Base-by-base conservation (phyloP, 2,113 vertebrate species). In the Myiopsitta monachus region DNA sequence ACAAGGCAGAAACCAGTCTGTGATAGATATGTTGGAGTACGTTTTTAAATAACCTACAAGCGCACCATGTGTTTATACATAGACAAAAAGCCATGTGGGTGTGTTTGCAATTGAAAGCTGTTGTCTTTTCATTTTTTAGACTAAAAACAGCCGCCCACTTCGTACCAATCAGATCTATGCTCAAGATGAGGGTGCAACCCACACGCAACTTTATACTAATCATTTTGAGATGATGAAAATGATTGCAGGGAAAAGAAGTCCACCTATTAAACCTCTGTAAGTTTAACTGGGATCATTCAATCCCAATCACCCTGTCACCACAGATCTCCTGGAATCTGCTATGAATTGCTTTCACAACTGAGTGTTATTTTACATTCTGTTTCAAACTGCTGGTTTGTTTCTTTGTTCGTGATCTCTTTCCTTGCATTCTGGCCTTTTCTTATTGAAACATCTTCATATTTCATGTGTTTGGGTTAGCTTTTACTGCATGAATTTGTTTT, bases 211-310 rank as follows among this genome's bases (percentile, higher is more conserved):
- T 31, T 99, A 99, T 93, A 99, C 98, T 94, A 99, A 97, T 92
- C 99, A 98, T 92, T 99, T 99, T 96, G 99, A 99, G 93, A 98
- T 99, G 91, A 99, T 99, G 98, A 99, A 99, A 97, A 98, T 99
- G 95, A 99, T 99, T 57, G 99, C 99, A 93, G 99, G 99, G 96
- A 99, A 99, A 96, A 98, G 99, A 95, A 99, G 98, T 73, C 98
- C 99, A 22, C 99, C 98, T 27, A 99, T 98, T 92, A 99, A 99
- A 97, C 99, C 99, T 52, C 95, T 99, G 99, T 99, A 97, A 98
- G 98, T 97, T 84, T 47, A 82, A 73, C 26, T 51, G 81, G 73
- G 43, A n/a, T 92, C 9, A 2, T 43, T 66, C 1, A 1, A 30
- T 72, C 27, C 63, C 55, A 57, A 9, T 57, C 55, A 57, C 14